phyloP scores from a whole-genome alignment of 1,140 invertebrate genomes.

The Trichonephila inaurata region DNA sequence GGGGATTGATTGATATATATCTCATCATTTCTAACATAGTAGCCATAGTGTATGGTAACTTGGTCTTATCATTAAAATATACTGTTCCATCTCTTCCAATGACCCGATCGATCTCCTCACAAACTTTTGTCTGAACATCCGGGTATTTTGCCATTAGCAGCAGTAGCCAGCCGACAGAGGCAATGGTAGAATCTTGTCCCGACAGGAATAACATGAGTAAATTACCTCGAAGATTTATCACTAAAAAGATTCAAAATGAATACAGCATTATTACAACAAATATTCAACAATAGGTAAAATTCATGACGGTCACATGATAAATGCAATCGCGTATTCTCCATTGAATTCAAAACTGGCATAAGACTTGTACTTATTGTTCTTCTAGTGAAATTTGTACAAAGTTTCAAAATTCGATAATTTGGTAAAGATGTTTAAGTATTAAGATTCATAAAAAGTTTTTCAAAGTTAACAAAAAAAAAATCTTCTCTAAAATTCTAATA shows the following conservation, averaged over 20 bases:
- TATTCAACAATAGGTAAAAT: too few species aligned
- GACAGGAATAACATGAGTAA: conserved; percentile 43
- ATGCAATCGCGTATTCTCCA: too few species aligned
- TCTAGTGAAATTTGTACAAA: too few species aligned
- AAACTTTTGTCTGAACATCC: conserved; percentile 49
- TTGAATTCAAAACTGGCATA: too few species aligned
- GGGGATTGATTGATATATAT: conserved; percentile 23
- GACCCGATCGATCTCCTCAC: conserved; percentile 48
- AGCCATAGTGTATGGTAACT: conserved; percentile 59
- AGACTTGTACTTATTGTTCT: too few species aligned
- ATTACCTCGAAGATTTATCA: conserved; percentile 43
- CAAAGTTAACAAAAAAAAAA: too few species aligned
- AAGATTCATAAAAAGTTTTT: too few species aligned
- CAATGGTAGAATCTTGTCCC: conserved; percentile 48
- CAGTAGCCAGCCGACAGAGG: conserved; percentile 46
- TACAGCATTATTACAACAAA: not conserved
- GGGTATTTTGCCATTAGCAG: conserved; percentile 39
- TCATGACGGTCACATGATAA: too few species aligned
- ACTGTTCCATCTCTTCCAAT: conserved; percentile 47
- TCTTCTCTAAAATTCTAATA: too few species aligned
- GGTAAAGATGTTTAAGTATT: too few species aligned
- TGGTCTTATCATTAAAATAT: conserved; percentile 41
- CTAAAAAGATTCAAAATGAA: not conserved
- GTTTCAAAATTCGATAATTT: too few species aligned
- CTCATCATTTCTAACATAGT: conserved; percentile 58